Base-by-base conservation (phyloP, 1,140 invertebrate species). In the Anoplolepis gracilipes region DNA sequence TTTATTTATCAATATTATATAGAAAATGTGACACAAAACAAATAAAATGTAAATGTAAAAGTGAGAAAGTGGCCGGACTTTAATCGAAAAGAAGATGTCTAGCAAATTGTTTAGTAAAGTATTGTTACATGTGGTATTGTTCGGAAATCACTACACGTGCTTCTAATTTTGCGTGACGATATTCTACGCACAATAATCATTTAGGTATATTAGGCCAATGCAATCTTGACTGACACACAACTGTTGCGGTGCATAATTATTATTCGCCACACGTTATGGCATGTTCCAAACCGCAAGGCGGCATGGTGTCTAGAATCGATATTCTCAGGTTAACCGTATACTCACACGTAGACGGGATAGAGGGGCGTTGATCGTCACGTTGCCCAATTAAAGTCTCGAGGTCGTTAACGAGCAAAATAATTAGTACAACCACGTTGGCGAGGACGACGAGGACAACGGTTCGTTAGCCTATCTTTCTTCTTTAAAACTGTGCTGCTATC, bases 401-500 rank as follows among this genome's bases (percentile, higher is more conserved):
- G 72, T 90, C 88, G 88, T 90, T 90, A 90, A 90, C 89, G 89
- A 86, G 70, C 61, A 88, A 85, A 90, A 90, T 90, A 90, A 90
- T 90, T 90, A 90, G 69, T 69, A 64, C 70, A 65, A 22, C 53
- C 19, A 30, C 22, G 77, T 16, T 39, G 33, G n/a, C 28, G n/a
- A 53, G 46, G 59, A 62, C 57, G 72, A 49, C 77, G 64, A 73
- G 49, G 61, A 81, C 61, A 79, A 46, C 61, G 65, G 65, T 55
- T 46, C 85, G 73, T 69, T 42, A 70, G 76, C 30, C 25, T n/a
- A 39, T 59, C 39, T 22, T 62, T 65, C 59, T 57, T 30, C 55
- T 82, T 81, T 30, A 36, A 61, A 30, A 25, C 28, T n/a, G n/a
- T 16, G 25, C 22, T 53, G 16, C 30, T 39, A 57, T 78, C 82